These are phyloP conservation scores for Origma solitaria DNA, from an alignment of 2,113 vertebrate species.

Conservation along the genomic window DNA sequence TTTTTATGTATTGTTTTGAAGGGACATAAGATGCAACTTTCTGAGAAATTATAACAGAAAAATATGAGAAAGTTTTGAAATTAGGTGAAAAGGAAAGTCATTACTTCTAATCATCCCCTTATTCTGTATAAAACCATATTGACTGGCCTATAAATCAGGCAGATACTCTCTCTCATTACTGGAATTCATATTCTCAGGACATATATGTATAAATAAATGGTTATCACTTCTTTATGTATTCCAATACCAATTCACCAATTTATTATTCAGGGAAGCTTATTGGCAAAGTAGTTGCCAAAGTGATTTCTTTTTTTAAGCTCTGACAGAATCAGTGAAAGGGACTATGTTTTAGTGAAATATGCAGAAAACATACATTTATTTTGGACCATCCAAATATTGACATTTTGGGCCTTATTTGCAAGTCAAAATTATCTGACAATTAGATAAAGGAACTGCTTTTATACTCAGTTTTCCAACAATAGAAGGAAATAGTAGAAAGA, in stretches of 20 bases:
- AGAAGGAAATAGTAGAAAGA: background rate
- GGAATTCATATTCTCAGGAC: background rate
- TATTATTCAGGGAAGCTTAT: background rate
- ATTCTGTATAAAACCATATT: background rate
- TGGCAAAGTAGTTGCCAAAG: background rate
- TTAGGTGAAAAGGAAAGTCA: background rate
- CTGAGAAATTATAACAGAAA: background rate
- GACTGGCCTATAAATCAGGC: background rate
- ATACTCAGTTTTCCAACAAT: background rate
- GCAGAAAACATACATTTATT: background rate
- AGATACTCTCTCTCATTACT: background rate
- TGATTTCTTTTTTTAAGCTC: background rate
- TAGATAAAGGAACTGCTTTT: background rate
- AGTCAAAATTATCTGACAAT: background rate
- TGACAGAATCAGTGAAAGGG: background rate
- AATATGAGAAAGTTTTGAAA: background rate
- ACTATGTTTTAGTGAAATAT: background rate
- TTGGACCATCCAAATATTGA: background rate
- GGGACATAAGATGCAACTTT: background rate
- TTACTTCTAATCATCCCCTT: background rate
- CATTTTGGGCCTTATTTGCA: background rate
- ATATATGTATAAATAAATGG: background rate
- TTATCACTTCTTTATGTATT: background rate
- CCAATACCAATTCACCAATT: background rate
- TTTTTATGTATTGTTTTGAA: background rate